Evolutionary conservation across 2,113 vertebrate species (phyloP).

Genomic region (Pollimyrus isidori): DNA sequence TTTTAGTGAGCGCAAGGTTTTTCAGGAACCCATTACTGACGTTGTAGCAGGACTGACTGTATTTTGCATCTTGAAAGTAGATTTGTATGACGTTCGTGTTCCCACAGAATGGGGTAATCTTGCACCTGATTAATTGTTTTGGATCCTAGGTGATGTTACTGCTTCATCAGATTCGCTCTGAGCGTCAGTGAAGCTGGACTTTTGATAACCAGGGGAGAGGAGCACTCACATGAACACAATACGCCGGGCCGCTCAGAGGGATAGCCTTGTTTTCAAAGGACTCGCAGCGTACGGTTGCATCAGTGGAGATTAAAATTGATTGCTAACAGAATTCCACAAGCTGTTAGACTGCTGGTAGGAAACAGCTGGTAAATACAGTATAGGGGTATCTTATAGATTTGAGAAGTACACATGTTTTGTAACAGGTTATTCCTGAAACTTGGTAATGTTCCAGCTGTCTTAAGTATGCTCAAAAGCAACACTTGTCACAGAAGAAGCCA

Average conservation of each 20-base stretch:
- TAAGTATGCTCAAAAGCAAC: background rate
- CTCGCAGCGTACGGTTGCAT: background rate
- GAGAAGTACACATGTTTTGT: background rate
- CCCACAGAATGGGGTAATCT: constrained; percentile 43
- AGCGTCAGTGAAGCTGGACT: background rate
- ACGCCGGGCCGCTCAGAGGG: constrained; percentile 34
- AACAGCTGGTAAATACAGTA: background rate
- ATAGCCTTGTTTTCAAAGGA: constrained; percentile 18
- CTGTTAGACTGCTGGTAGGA: background rate
- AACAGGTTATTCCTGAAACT: background rate
- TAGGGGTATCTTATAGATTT: background rate
- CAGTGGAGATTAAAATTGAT: constrained; percentile 4
- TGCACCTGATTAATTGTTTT: constrained; percentile 41
- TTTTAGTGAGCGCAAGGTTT: background rate
- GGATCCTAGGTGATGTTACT: background rate
- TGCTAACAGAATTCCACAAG: background rate
- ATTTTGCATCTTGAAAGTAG: constrained; percentile 44
- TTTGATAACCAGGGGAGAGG: constrained; percentile 35
- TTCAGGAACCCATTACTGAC: background rate
- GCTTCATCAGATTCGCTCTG: background rate
- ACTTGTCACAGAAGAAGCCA: background rate
- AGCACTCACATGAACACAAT: constrained; percentile 23
- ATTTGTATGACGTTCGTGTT: constrained; percentile 40
- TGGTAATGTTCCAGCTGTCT: background rate
- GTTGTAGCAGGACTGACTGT: background rate